Conservation (phyloP, 2,113 vertebrate species). For the Tetrax tetrax region DNA sequence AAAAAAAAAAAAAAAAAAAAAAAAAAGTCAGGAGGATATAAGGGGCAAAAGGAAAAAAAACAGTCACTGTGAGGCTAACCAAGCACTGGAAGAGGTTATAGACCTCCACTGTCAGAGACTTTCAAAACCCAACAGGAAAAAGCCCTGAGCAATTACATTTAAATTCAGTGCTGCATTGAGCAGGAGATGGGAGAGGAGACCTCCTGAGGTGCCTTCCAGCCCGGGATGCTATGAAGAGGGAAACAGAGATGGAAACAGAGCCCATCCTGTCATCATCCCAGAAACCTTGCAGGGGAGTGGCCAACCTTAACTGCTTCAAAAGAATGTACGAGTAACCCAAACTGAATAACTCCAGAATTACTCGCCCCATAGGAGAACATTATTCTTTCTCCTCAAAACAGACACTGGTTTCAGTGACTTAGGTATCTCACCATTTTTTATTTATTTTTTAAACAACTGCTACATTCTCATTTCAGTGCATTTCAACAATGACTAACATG, state of each 20-base stretch:
- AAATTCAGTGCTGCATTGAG: not conserved
- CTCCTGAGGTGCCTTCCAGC: not conserved
- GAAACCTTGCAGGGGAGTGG: not conserved
- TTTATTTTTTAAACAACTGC: not conserved
- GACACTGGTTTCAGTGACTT: not conserved
- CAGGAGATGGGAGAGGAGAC: not conserved
- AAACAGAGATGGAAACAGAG: not conserved
- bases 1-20: not conserved
- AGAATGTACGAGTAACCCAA: not conserved
- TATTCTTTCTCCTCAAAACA: not conserved
- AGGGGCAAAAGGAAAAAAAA: not conserved
- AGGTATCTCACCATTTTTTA: not conserved
- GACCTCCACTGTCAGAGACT: not conserved
- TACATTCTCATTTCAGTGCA: not conserved
- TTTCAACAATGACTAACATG: not conserved
- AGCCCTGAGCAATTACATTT: not conserved
- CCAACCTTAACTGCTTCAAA: not conserved
- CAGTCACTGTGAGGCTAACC: not conserved
- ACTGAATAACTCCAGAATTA: not conserved
- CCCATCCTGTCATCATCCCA: not conserved
- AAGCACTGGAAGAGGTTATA: not conserved
- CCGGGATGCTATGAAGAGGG: not conserved
- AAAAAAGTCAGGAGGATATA: too few species aligned
- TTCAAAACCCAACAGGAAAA: not conserved
- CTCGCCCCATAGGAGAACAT: not conserved